A percentile compares a stretch with the other conserved stretches of the same genome.
These are phyloP conservation scores for Pandion haliaetus DNA, from an alignment of 2,113 vertebrate species.

Conservation along the genomic window DNA sequence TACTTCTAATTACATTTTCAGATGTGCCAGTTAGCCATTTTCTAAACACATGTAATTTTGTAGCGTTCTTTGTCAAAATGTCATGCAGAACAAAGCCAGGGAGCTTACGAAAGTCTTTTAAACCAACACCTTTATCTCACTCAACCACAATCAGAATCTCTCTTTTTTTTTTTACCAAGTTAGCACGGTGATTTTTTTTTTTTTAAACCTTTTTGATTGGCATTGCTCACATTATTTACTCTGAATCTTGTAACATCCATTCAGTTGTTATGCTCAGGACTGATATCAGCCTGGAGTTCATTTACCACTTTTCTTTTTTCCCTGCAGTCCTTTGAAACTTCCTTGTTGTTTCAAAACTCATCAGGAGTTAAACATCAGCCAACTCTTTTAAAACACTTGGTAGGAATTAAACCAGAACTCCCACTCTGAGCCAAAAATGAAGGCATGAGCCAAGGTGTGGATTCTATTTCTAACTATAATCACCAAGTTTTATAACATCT, in stretches of 20 bases:
- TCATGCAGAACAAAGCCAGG: background rate
- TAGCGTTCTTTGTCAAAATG: background rate
- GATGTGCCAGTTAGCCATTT: background rate
- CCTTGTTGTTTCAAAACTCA: conserved; percentile 1
- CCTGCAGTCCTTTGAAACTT: background rate
- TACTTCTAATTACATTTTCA: background rate
- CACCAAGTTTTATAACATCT: conserved; percentile 25
- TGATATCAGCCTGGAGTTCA: background rate
- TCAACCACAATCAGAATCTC: background rate
- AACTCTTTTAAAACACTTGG: background rate
- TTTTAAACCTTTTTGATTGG: background rate
- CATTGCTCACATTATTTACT: background rate
- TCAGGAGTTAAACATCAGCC: conserved; percentile 1
- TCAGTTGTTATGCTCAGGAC: background rate
- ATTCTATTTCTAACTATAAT: conserved; percentile 17
- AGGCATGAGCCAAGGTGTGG: conserved; percentile 42
- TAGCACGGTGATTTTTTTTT: background rate
- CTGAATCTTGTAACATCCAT: background rate
- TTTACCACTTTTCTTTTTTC: background rate
- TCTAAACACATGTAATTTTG: background rate
- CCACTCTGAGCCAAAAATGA: background rate
- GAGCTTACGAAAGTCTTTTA: background rate
- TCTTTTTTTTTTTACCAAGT: background rate
- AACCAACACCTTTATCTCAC: background rate
- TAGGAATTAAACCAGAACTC: conserved; percentile 24